Base-by-base conservation (phyloP, 37 sponge, comb jelly and placozoan genomes). In the Hormiphora californensis region DNA sequence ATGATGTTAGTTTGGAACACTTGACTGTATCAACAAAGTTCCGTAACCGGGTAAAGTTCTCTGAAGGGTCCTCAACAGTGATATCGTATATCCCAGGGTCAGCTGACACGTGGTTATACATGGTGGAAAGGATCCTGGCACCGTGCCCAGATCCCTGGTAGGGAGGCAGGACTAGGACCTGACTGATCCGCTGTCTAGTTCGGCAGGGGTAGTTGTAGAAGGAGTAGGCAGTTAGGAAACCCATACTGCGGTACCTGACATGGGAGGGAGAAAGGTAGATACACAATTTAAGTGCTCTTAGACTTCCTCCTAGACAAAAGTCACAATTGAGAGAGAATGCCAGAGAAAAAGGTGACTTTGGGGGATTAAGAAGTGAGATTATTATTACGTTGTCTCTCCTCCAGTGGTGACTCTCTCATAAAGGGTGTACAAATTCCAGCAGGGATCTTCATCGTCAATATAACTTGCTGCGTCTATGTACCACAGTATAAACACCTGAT, bases 181-280 rank as follows among this genome's bases (percentile, higher is more conserved):
- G 98, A 78, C 98, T 93, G 38, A 97, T 87, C 33, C 99, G 90
- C 12, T 91, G 87, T 39, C 94, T 87, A 0, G 51, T 88, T 86
- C 89, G 92, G 89, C 94, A 92, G 34, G 99, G 99, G 85, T 92
- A 97, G 54, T 89, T 88, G 46, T 92, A 97, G 90, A 91, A 97
- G 34, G 54, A 85, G 85, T 93, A 94, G 22, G 91, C 86, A 43
- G 94, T 91, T 43, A 89, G 63, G 68, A 90, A 94, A 12, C 93
- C 96, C n/a, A 92, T 89, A 65, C 91, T 92, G 22, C 88, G 85
- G 57, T 92, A 95, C 54, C 57, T 73, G 81, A 19, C 27, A 9
- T 1, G 21, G 11, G 33, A 63, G 33, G 65, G 53, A 15, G 53
- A 15, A n/a, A n/a, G 53, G 53, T 9, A 15, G 53, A 15, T 49